phyloP scores from a whole-genome alignment of 2,888 invertebrate genomes.

The Chymomyza fuscimana region DNA sequence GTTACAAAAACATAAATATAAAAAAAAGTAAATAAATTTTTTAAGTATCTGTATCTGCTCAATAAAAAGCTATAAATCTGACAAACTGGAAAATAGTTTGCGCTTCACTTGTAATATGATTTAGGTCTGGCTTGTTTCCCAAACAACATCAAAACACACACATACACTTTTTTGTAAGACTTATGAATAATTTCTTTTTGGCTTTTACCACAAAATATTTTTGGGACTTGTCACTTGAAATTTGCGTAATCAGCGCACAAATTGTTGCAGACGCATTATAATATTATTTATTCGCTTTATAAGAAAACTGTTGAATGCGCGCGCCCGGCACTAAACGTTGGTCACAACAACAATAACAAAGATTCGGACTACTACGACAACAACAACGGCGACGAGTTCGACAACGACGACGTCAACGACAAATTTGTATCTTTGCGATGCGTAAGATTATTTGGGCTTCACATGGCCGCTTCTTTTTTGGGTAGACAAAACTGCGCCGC shows the following conservation, averaged over 20 bases:
- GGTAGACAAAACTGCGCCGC: neutral
- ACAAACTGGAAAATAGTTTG: conserved; percentile 8
- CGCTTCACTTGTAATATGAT: neutral
- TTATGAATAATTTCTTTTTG: conserved; percentile 20
- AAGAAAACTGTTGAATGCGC: conserved; percentile 40
- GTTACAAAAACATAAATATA: conserved; percentile 27
- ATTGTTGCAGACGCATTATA: conserved; percentile 30
- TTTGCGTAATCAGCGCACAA: conserved; percentile 45
- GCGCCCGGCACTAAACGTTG: neutral
- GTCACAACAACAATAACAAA: conserved; percentile 22
- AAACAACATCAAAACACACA: neutral
- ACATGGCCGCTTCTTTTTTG: conserved; percentile 41
- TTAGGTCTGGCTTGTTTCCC: neutral
- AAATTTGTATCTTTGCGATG: conserved; percentile 24
- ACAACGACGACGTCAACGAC: conserved; percentile 15
- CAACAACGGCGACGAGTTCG: conserved; percentile 7
- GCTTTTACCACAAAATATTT: conserved; percentile 15
- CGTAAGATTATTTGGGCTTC: conserved; percentile 41
- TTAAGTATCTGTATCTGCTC: neutral
- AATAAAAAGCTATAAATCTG: neutral
- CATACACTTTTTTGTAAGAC: neutral
- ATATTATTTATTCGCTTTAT: conserved; percentile 31
- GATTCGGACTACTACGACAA: conserved; percentile 11
- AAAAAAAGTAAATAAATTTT: conserved; percentile 12
- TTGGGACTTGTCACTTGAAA: conserved; percentile 49